These are phyloP conservation scores for Hypomecis punctinalis DNA, from an alignment of 2,888 invertebrate genomes.

Conservation along the genomic window DNA sequence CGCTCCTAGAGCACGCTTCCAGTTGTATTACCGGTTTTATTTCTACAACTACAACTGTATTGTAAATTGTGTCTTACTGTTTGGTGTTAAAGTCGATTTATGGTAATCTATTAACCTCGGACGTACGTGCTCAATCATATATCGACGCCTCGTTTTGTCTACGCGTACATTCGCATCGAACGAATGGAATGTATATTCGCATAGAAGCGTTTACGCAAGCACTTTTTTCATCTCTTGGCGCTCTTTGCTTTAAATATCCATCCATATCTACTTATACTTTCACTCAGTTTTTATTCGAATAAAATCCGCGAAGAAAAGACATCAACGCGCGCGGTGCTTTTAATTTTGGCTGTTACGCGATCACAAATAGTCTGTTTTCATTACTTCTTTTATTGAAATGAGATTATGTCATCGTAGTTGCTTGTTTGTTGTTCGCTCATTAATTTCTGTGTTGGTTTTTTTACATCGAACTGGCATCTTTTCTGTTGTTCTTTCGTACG, in stretches of 20 bases:
- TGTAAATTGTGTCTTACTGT: conserved; percentile 34
- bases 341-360: conserved; percentile 13
- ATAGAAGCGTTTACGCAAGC: conserved; percentile 25
- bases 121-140: conserved; percentile 55
- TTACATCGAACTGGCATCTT: no score
- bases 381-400: not conserved
- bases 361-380: not conserved
- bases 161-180: conserved; percentile 42
- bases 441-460: not conserved
- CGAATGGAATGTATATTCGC: conserved; percentile 44
- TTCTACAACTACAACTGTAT: conserved; percentile 22
- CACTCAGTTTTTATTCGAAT: conserved; percentile 25
- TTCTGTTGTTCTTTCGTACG: no score
- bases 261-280: conserved; percentile 27
- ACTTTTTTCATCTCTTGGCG: conserved; percentile 29
- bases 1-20: conserved; percentile 39
- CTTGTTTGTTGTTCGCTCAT: not conserved
- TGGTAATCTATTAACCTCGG: conserved; percentile 20
- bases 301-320: conserved; percentile 28
- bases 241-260: conserved; percentile 21
- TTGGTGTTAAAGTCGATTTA: conserved; percentile 22
- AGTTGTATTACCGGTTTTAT: conserved; percentile 42
- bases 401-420: conserved; percentile 4
- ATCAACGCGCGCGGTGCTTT: conserved; percentile 27
- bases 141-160: conserved; percentile 41